phyloP scores from a whole-genome alignment of 2,113 vertebrate species.

The Porphyrio hochstetteri region DNA sequence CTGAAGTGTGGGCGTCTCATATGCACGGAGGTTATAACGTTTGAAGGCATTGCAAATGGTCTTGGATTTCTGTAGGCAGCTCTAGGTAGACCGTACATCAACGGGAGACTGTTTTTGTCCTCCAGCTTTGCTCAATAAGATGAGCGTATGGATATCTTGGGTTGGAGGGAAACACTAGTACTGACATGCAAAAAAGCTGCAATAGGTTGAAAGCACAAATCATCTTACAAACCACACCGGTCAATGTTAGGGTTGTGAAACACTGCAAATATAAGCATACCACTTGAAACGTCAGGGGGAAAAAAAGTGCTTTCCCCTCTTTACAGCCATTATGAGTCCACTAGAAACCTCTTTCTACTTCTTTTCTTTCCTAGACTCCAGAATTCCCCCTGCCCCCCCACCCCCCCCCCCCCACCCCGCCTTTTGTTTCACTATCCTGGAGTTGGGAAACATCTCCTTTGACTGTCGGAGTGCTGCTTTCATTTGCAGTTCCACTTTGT shows the following conservation, averaged over 20 bases:
- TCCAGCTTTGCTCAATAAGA: background rate
- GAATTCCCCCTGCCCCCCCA: background rate
- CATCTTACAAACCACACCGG: conserved; percentile 17
- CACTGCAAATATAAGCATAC: background rate
- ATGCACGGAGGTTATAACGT: background rate
- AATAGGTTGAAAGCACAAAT: conserved; percentile 20
- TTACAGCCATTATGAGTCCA: background rate
- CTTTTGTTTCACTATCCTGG: conserved; percentile 12
- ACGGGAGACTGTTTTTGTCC: background rate
- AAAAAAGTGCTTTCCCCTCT: conserved; percentile 14
- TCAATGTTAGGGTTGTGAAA: background rate
- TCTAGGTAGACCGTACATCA: background rate
- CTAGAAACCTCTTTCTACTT: background rate
- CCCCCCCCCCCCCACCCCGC: too few species aligned
- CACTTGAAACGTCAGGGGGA: background rate
- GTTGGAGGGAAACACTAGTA: conserved; percentile 30
- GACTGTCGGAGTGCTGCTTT: background rate
- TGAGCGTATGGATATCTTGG: background rate
- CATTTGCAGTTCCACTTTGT: conserved; percentile 36
- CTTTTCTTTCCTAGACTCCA: background rate
- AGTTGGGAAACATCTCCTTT: background rate
- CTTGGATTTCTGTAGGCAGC: background rate
- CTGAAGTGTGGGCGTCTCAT: background rate
- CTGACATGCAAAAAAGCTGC: conserved; percentile 33
- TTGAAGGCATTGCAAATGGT: background rate